These are phyloP conservation scores for Dicentrarchus labrax DNA, from an alignment of 2,113 vertebrate genomes.

Conservation along the genomic window DNA sequence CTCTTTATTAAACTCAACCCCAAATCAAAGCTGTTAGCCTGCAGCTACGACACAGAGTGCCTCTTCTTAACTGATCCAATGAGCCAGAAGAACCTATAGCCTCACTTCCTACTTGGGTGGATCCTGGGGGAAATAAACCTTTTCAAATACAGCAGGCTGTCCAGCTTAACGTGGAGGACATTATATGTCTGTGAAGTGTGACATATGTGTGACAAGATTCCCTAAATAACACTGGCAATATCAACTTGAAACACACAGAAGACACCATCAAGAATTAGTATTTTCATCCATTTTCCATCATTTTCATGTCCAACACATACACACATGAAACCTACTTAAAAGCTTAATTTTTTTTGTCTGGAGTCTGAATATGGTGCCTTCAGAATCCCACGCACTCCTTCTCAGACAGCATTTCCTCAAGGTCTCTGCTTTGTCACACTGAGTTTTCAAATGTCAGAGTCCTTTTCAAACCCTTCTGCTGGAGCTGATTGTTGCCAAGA, in stretches of 20 bases:
- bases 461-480: constrained; percentile 54
- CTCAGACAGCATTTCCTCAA: constrained; percentile 61
- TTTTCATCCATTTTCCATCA: constrained; percentile 9
- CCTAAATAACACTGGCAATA: not conserved
- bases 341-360: constrained; percentile 5
- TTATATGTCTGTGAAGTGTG: not conserved
- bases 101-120: constrained; percentile 1
- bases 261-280: not conserved
- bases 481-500: constrained; percentile 51
- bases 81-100: not conserved
- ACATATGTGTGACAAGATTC: not conserved
- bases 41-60: too few relatives aligned
- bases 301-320: constrained; percentile 12
- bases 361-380: constrained; percentile 21
- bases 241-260: constrained; percentile 8
- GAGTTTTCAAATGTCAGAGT: constrained; percentile 46
- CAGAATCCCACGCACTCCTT: constrained; percentile 43
- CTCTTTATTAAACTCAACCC: constrained; percentile 1
- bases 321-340: not conserved
- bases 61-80: not conserved
- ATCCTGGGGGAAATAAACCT: constrained; percentile 26
- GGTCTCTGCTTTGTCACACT: constrained; percentile 59
- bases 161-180: not conserved
- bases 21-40: not conserved
- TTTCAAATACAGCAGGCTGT: not conserved